Conservation (phyloP, 2,797 vertebrate species). For the Sebastiscus albofasciatus region DNA sequence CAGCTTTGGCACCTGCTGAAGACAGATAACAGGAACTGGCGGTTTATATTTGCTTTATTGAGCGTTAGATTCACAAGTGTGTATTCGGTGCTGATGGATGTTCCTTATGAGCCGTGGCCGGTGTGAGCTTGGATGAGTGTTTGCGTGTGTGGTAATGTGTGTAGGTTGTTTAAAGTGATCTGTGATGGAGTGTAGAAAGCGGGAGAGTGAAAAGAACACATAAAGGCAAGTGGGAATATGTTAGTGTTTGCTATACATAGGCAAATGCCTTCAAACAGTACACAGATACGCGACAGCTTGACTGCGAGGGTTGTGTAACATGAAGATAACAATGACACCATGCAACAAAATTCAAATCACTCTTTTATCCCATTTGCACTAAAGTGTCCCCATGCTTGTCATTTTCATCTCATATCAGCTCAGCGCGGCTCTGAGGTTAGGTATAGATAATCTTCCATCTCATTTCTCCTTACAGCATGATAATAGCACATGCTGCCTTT, state of each 20-base stretch:
- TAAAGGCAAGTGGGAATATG: constrained; percentile 40
- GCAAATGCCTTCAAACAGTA: constrained; percentile 35
- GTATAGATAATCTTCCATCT: constrained; percentile 55
- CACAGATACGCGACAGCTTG: constrained; percentile 28
- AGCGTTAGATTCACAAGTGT: constrained; percentile 73
- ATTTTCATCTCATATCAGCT: constrained; percentile 45
- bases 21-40: constrained; percentile 74
- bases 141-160: constrained; percentile 27
- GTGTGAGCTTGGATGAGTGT: background rate
- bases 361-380: constrained; percentile 50
- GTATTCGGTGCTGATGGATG: constrained; percentile 74
- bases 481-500: constrained; percentile 21
- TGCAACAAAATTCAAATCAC: constrained; percentile 47
- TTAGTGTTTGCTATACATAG: constrained; percentile 27
- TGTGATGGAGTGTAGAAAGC: constrained; percentile 38
- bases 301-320: constrained; percentile 40
- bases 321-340: constrained; percentile 51
- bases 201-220: constrained; percentile 28
- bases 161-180: constrained; percentile 55
- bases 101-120: constrained; percentile 57
- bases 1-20: constrained; percentile 70
- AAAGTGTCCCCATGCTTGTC: constrained; percentile 33
- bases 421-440: constrained; percentile 29
- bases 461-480: constrained; percentile 33
- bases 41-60: constrained; percentile 81